Evolutionary conservation across 2,888 invertebrate species (phyloP), one percentile per base, ranked within the genome.

Genomic region (Choreutis nemorana): DNA sequence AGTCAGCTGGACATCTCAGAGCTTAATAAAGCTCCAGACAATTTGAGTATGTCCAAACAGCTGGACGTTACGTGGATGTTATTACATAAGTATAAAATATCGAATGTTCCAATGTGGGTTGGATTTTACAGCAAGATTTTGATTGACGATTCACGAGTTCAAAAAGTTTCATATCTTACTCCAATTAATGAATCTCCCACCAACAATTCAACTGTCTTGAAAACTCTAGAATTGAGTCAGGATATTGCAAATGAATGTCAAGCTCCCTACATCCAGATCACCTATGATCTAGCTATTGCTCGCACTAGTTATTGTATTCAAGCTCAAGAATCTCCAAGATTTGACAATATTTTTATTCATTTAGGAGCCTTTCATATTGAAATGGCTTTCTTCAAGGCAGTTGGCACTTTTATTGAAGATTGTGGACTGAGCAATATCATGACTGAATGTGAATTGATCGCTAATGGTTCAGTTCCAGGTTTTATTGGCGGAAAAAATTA

Each of bases 181-280:
- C 45, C 49, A 6, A 50, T 55, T 21, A 55, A 57, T 32, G 34
- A 35, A 13, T 51, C 55, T 30, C 50, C 53, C 7, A 56, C 51
- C 12, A 40, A 44, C 31, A 25, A 40, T 36, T 38, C 44, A 2
- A 34, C 37, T 14, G 48, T 55, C 11, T 26, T 40, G 23, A 30
- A 48, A 46, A 53, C 51, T 31, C 26, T 53, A 26, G 26, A 46
- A 35, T 24, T 35, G 21, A 35, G 40, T 24, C 37, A 44, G 32
- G 26, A 48, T 34, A 38, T 49, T 33, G 41, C 46, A 31, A 34
- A 36, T 31, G 40, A 44, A 31, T 47, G 45, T 36, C 10, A 39
- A 21, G 34, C 42, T 31, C 22, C 28, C 20, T 32, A 45, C 22
- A 50, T 49, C 20, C 40, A 42, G 18, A 39, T 48, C 38, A 36